Evolutionary conservation across 2,113 vertebrate genomes (phyloP).

Genomic region (Silurus glanis): DNA sequence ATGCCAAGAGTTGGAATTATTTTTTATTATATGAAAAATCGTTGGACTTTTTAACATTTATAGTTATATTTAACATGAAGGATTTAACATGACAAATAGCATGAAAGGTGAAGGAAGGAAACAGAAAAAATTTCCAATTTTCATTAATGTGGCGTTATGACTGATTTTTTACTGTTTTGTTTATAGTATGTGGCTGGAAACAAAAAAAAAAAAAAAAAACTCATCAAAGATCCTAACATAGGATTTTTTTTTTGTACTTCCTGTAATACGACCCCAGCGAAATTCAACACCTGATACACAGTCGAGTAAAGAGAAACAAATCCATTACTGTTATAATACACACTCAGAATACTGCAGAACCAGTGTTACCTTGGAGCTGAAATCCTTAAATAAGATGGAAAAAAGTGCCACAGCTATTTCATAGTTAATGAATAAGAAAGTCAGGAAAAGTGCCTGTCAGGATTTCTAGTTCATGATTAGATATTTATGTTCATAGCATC

Average conservation of each 20-base stretch:
- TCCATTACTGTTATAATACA: constrained; percentile 19
- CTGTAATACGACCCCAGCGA: constrained; percentile 3
- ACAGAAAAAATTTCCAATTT: neutral
- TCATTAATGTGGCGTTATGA: neutral
- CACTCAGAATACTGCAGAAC: constrained; percentile 4
- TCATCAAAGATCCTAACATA: neutral
- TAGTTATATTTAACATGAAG: too few relatives aligned
- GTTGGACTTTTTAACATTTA: neutral
- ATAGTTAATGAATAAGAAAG: constrained; percentile 15
- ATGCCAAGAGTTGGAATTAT: neutral
- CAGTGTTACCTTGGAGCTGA: constrained; percentile 2
- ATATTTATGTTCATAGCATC: constrained; percentile 31
- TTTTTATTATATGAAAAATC: neutral
- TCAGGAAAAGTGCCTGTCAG: constrained; percentile 8
- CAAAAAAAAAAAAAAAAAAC: neutral
- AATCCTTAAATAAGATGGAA: constrained; percentile 9
- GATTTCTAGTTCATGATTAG: constrained; percentile 17
- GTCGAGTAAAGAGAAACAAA: constrained; percentile 14
- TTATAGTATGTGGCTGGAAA: too few relatives aligned
- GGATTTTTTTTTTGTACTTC: neutral
- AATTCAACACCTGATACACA: neutral
- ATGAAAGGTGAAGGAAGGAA: neutral
- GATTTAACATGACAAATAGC: neutral
- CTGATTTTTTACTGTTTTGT: neutral
- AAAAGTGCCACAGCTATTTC: constrained; percentile 30